Percentiles rank a stretch among this genome's conserved stretches.
Evolutionary conservation across 1,140 invertebrate species (phyloP).

Genomic region (Chlorops oryzae): DNA sequence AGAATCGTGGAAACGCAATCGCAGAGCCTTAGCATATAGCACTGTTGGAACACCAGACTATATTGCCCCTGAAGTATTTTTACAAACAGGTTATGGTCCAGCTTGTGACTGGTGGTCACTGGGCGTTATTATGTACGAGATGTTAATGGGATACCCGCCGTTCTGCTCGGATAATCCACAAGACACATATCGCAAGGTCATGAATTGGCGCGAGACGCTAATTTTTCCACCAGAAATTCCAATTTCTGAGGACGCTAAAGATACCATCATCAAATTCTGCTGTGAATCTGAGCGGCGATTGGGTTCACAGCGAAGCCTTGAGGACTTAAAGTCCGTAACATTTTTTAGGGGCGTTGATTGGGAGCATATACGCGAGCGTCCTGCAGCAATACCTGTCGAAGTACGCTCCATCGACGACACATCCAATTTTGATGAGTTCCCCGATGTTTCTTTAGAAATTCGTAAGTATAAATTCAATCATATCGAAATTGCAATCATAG

Average conservation of each 20-base stretch:
- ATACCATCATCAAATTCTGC: constrained; percentile 85
- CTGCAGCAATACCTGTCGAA: constrained; percentile 94
- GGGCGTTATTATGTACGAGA: constrained; percentile 99
- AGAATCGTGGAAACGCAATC: constrained; percentile 97
- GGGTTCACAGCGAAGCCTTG: constrained; percentile 83
- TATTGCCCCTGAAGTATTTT: constrained; percentile 89
- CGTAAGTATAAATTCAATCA: constrained; percentile 62
- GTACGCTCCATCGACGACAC: constrained; percentile 94
- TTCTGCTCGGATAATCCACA: constrained; percentile 99
- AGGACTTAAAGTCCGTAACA: constrained; percentile 77
- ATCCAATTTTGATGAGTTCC: constrained; percentile 99
- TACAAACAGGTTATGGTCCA: constrained; percentile 95
- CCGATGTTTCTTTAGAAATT: constrained; percentile 97
- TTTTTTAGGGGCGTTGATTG: constrained; percentile 93
- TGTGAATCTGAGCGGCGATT: constrained; percentile 86
- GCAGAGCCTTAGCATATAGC: constrained; percentile 86
- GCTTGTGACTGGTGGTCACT: constrained; percentile 99
- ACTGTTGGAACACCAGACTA: constrained; percentile 99
- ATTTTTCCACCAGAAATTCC: constrained; percentile 98
- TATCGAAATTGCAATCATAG: background rate
- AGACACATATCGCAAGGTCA: constrained; percentile 98
- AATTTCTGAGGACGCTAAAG: constrained; percentile 89
- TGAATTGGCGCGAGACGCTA: constrained; percentile 98
- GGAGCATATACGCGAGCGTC: constrained; percentile 93
- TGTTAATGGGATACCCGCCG: constrained; percentile 99